Conservation (phyloP, 1,140 invertebrate genomes). For the Solen grandis region DNA sequence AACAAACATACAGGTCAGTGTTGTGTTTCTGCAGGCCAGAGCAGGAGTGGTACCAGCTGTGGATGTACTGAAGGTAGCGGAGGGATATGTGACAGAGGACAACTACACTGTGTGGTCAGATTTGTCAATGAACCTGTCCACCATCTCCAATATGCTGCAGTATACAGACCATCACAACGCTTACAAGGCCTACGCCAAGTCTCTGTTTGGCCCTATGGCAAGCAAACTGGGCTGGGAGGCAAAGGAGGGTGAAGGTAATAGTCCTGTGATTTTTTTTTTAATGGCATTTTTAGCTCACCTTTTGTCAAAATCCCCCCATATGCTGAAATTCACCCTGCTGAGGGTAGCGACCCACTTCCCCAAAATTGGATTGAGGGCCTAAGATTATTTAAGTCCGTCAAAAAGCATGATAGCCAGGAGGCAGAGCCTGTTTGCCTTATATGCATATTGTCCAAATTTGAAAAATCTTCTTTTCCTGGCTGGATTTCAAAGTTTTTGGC, state of each 20-base stretch:
- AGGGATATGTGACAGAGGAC: slow-evolving; percentile 91
- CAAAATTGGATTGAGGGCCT: too few species aligned
- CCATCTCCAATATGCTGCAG: slow-evolving; percentile 88
- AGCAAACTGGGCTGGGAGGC: slow-evolving; percentile 87
- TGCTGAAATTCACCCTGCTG: too few species aligned
- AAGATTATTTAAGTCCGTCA: too few species aligned
- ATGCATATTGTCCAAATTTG: too few species aligned
- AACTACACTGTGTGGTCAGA: slow-evolving; percentile 96
- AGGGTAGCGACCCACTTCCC: too few species aligned
- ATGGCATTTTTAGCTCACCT: too few species aligned
- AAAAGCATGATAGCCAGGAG: too few species aligned
- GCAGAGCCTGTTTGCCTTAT: too few species aligned
- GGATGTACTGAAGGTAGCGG: slow-evolving; percentile 88
- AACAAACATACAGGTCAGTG: too few species aligned
- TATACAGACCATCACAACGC: slow-evolving; percentile 87
- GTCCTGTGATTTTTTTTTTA: neutral
- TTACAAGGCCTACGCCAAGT: slow-evolving; percentile 88
- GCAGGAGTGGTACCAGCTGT: slow-evolving; percentile 91
- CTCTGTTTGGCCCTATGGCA: slow-evolving; percentile 87
- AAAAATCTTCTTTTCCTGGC: too few species aligned
- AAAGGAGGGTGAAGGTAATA: slow-evolving; percentile 77
- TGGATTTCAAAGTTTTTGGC: too few species aligned
- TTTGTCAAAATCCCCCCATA: too few species aligned
- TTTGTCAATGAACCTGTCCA: slow-evolving; percentile 88
- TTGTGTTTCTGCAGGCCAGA: slow-evolving; percentile 84